phyloP scores from a whole-genome alignment of 2,113 vertebrate species.

The Xiphophorus couchianus region DNA sequence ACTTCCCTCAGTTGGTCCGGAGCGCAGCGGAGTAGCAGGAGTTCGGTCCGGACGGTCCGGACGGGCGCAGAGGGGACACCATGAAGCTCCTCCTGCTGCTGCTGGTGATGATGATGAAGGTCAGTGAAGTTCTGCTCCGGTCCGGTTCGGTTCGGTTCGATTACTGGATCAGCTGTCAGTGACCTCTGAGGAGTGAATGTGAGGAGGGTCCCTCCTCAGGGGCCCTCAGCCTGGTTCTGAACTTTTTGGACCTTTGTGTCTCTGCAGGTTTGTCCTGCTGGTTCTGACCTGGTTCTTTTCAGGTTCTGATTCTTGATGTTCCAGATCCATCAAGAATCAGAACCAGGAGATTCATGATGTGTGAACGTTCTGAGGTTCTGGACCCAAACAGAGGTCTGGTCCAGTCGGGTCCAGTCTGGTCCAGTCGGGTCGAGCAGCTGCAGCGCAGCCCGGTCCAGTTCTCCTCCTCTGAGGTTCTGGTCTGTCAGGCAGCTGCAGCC shows the following conservation, averaged over 20 bases:
- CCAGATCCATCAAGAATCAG: too few species aligned
- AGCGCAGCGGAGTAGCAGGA: neutral
- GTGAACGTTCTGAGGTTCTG: neutral
- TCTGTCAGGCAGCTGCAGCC: too few species aligned
- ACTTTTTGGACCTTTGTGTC: too few species aligned
- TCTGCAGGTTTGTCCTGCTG: too few species aligned
- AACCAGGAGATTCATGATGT: too few species aligned
- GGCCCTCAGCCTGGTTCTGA: too few species aligned
- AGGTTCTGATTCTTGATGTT: too few species aligned
- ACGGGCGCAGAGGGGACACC: neutral
- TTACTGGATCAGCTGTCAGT: neutral
- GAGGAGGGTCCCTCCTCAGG: too few species aligned
- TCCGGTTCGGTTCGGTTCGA: neutral
- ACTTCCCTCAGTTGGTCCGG: constrained; percentile 44
- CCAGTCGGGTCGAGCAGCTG: neutral
- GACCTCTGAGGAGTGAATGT: neutral
- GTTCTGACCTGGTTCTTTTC: too few species aligned
- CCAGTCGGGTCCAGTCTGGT: too few species aligned
- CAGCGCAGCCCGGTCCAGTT: neutral
- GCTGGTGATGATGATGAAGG: constrained; percentile 14
- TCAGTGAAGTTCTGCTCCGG: constrained; percentile 23
- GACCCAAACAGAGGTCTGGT: neutral
- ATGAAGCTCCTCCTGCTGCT: constrained; percentile 38
- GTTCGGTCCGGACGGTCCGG: constrained; percentile 10
- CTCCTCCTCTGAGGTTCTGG: neutral